Conservation (phyloP, 2,888 invertebrate genomes). For the Holacanthella duospinosa region DNA sequence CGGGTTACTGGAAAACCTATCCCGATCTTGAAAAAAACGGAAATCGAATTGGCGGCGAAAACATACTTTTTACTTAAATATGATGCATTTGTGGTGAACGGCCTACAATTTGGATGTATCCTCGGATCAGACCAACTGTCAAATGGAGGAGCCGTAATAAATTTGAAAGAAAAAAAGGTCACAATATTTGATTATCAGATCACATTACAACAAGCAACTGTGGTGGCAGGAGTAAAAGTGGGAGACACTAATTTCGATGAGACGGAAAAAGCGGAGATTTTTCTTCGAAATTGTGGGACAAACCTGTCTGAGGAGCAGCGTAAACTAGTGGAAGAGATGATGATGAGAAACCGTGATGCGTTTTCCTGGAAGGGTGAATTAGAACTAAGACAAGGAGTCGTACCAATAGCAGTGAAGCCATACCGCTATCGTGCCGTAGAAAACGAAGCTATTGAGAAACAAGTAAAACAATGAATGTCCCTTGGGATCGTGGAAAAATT, state of each 20-base stretch:
- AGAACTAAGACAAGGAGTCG: slow-evolving; percentile 3
- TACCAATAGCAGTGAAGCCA: background rate
- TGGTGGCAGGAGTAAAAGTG: background rate
- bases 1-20: background rate
- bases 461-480: background rate
- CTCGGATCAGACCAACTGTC: no score
- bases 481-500: background rate
- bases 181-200: background rate
- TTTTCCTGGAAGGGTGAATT: slow-evolving; percentile 3
- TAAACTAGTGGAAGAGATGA: background rate
- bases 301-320: background rate
- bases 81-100: background rate
- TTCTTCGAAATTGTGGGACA: background rate
- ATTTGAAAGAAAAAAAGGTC: background rate
- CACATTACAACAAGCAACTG: background rate
- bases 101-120: no score
- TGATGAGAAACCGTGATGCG: background rate
- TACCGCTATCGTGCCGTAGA: background rate
- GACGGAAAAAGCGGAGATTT: background rate
- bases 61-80: background rate
- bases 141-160: background rate
- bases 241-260: background rate
- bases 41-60: background rate
- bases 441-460: background rate
- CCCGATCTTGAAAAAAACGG: background rate